These are phyloP conservation scores for Pollicipes pollicipes DNA, from an alignment of 1,140 invertebrate genomes.

Conservation along the genomic window DNA sequence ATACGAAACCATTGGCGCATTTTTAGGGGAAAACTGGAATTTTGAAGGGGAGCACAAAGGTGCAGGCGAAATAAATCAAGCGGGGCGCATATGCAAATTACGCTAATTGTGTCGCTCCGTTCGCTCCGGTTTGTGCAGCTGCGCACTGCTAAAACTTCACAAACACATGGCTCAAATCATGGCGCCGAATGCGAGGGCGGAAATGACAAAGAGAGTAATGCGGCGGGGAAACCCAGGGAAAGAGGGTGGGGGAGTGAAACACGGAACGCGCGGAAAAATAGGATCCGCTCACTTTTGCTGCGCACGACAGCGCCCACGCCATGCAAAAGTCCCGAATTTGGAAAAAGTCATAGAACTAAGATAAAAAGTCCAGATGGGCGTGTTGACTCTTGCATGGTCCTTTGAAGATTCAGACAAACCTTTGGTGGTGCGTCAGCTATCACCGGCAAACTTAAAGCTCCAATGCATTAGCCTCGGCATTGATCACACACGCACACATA, in stretches of 20 bases:
- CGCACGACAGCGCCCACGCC: no score
- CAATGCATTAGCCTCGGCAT: no score
- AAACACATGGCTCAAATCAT: neutral
- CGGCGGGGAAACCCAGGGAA: neutral
- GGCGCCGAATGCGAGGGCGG: neutral
- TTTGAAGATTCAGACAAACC: no score
- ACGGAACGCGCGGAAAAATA: neutral
- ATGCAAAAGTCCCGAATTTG: no score
- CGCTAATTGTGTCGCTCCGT: neutral
- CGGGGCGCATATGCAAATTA: neutral
- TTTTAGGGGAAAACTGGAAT: neutral
- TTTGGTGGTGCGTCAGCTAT: no score
- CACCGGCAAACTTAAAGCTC: no score
- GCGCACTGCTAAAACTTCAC: conserved; percentile 18
- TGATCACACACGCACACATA: no score
- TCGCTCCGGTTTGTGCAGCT: conserved; percentile 14
- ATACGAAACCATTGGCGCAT: neutral
- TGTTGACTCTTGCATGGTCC: no score
- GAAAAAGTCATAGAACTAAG: no score
- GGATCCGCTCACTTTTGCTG: no score
- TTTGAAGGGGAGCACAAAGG: neutral
- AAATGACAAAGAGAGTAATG: neutral
- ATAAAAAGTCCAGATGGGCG: no score
- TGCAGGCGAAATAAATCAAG: neutral
- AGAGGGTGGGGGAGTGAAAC: neutral